phyloP scores from a whole-genome alignment of 2,888 invertebrate genomes.

The Margaritifera margaritifera region DNA sequence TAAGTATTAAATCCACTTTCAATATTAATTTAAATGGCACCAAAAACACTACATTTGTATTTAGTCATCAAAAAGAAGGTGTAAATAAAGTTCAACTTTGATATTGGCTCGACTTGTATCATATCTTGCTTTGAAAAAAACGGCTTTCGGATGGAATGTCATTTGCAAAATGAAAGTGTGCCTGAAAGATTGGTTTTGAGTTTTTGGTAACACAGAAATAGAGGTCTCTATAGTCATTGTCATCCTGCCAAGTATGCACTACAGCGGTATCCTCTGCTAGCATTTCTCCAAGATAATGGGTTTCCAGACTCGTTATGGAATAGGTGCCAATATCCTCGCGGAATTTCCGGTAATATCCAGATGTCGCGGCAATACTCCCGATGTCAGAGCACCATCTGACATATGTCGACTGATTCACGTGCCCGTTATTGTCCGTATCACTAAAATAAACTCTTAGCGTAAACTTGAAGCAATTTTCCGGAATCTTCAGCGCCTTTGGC shows the following conservation, averaged over 20 bases:
- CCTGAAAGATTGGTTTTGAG: no score
- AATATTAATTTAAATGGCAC: no score
- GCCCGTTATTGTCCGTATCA: conserved; percentile 36
- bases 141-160: no score
- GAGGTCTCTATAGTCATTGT: conserved; percentile 1
- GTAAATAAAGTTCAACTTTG: no score
- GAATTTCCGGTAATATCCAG: conserved; percentile 25
- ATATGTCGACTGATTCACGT: conserved; percentile 37
- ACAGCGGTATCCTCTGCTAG: conserved; percentile 25
- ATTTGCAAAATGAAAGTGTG: no score
- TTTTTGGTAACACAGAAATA: conserved; percentile 11
- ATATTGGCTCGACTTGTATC: no score
- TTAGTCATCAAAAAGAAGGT: no score
- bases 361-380: conserved; percentile 32
- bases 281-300: conserved; percentile 35
- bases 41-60: no score
- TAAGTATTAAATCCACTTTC: no score
- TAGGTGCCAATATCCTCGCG: conserved; percentile 28
- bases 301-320: conserved; percentile 14
- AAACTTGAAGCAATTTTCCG: conserved; percentile 20
- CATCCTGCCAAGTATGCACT: conserved; percentile 33
- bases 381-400: conserved; percentile 38
- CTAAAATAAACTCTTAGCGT: conserved; percentile 16
- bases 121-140: no score
- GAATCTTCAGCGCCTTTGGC: conserved; percentile 19